A percentile compares a stretch with the other conserved stretches of the same genome.
Evolutionary conservation across 1,140 invertebrate species (phyloP).

Genomic region (Cecropterus lyciades): DNA sequence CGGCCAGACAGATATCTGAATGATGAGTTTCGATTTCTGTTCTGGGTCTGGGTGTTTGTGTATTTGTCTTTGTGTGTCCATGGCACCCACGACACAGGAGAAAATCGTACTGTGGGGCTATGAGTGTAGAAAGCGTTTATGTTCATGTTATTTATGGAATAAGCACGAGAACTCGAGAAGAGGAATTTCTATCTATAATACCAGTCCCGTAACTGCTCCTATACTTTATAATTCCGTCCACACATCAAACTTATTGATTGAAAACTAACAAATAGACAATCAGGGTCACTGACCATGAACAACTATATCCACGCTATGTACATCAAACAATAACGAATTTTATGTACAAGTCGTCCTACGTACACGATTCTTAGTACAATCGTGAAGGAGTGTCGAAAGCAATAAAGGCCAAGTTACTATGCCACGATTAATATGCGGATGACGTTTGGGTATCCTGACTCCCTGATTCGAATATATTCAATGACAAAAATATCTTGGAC

Average conservation of each 20-base stretch:
- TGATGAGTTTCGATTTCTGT: no score
- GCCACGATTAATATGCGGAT: constrained; percentile 62
- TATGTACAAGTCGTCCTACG: constrained; percentile 40
- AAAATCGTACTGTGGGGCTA: no score
- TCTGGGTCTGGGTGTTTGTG: no score
- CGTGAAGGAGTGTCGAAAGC: constrained; percentile 50
- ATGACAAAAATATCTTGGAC: constrained; percentile 43
- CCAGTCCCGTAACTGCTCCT: background rate
- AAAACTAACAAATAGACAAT: constrained; percentile 15
- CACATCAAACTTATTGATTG: background rate
- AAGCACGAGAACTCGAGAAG: no score
- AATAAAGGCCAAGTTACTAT: constrained; percentile 70
- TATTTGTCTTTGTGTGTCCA: no score
- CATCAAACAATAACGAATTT: constrained; percentile 37
- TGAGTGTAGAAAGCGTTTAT: no score
- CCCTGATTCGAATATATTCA: constrained; percentile 61
- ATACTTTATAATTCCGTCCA: background rate
- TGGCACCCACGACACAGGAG: no score
- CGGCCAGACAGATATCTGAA: no score
- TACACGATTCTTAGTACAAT: constrained; percentile 47
- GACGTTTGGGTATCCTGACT: constrained; percentile 57
- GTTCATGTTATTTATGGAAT: no score
- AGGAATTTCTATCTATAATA: no score
- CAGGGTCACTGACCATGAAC: constrained; percentile 44
- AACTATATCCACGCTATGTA: constrained; percentile 8